Evolutionary conservation across 2,797 vertebrate species (phyloP).

Genomic region (Cuniculus paca): DNA sequence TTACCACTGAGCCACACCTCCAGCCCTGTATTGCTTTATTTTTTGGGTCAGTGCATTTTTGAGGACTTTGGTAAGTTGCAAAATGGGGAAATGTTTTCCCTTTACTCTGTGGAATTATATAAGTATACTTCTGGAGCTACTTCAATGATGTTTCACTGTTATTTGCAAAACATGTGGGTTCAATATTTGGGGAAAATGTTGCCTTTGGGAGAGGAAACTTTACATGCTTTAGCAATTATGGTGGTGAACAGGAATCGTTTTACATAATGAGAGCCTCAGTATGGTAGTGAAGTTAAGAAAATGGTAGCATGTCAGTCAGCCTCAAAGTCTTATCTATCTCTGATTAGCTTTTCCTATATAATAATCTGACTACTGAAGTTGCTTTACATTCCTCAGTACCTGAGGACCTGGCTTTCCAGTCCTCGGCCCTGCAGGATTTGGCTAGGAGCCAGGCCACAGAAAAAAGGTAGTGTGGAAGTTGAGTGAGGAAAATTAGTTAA

Average conservation of each 20-base stretch:
- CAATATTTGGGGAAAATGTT: background rate
- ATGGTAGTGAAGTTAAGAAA: background rate
- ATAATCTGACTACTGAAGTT: slow-evolving; percentile 32
- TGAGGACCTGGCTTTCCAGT: slow-evolving; percentile 37
- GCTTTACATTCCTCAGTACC: slow-evolving; percentile 34
- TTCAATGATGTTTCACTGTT: slow-evolving; percentile 63
- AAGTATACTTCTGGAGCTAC: background rate
- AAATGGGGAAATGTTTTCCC: background rate
- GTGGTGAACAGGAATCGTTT: rapidly evolving
- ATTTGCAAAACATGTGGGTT: slow-evolving; percentile 63
- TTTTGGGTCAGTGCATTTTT: slow-evolving; percentile 39
- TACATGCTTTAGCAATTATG: rapidly evolving
- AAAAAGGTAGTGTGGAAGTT: slow-evolving; percentile 40
- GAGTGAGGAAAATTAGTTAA: slow-evolving; percentile 69
- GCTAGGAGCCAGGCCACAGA: slow-evolving; percentile 59
- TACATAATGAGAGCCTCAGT: background rate
- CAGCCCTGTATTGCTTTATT: background rate
- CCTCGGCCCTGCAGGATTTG: slow-evolving; percentile 55
- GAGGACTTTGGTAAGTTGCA: background rate
- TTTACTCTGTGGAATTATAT: background rate
- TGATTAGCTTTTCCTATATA: slow-evolving; percentile 49
- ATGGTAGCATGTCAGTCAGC: background rate
- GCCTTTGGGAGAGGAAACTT: background rate
- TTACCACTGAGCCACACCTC: background rate
- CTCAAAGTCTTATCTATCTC: background rate